Evolutionary conservation across 2,888 invertebrate genomes (phyloP), one percentile per base, ranked within the genome.

Genomic region (Caprella mutica): DNA sequence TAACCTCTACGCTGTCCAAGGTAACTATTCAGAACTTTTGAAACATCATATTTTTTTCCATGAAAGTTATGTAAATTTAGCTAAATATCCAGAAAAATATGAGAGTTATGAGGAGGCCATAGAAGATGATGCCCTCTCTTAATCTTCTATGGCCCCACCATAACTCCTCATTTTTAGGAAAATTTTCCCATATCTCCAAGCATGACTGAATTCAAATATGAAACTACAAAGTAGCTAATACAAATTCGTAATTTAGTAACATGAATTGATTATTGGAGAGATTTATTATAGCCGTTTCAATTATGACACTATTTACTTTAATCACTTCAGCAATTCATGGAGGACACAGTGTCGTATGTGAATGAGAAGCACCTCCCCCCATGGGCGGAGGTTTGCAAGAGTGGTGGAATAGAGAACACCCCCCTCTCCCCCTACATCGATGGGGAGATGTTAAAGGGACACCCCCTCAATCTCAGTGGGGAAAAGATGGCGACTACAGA

Each of bases 311-410:
- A 1, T 3, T 21, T 1, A 58, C 65, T 69, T 67, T 55, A 50
- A 38, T 57, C 35, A 39, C 61, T 70, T 1, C 71, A 87, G 87
- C 76, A 80, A 43, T 89, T 90, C 74, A 81, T 89, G 74, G 79
- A 79, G 1, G 80, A 81, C 8, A 83, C 88, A 5, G 85, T 88
- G 0, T 89, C 90, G 67, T 90, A 92, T 69, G 88, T 89, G 1
- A 93, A 93, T 72, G 92, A 93, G 73, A 91, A 91, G 71, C 93
- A 93, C 72, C 80, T 92, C 75, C 81, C 80, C 0, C 90, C 91
- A 19, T 93, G 93, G 93, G 90, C 90, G 0, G 85, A 85, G 70
- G 81, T 86, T 27, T 92, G 92, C 71, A 78, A 82, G 65, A 75
- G 76, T 64, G 83, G 86, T 72, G 77, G 78, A 43, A 81, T 92